These are phyloP conservation scores for Patella caerulea DNA, from an alignment of 2,888 invertebrate genomes.

Conservation along the genomic window DNA sequence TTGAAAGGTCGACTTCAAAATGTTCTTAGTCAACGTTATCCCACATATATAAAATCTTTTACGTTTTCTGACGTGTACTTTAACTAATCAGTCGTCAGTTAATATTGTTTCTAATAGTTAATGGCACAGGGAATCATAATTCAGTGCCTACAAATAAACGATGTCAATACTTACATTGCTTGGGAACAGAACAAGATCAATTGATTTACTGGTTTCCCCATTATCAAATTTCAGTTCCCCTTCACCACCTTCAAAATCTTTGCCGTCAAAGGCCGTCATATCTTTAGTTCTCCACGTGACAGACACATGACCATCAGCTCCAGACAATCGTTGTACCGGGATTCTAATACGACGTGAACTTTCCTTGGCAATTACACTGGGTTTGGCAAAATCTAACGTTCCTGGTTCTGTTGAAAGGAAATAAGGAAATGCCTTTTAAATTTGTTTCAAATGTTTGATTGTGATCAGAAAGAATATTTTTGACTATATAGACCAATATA, in stretches of 20 bases:
- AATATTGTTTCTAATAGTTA: background rate
- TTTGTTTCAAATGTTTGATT: too few relatives aligned
- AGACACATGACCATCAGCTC: constrained; percentile 75
- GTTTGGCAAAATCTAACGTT: constrained; percentile 74
- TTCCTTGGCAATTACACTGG: constrained; percentile 76
- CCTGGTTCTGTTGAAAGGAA: constrained; percentile 74
- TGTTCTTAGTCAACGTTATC: too few relatives aligned
- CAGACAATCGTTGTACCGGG: constrained; percentile 73
- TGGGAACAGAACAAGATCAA: constrained; percentile 75
- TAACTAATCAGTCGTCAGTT: too few relatives aligned
- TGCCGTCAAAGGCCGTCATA: constrained; percentile 75
- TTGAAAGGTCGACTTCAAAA: too few relatives aligned
- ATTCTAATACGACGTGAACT: constrained; percentile 74
- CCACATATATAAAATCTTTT: too few relatives aligned
- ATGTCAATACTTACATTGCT: constrained; percentile 69
- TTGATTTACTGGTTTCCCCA: constrained; percentile 73
- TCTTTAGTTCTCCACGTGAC: constrained; percentile 76
- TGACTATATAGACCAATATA: background rate
- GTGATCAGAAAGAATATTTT: background rate
- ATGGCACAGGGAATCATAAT: background rate
- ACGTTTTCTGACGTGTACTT: too few relatives aligned
- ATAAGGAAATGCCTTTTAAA: background rate
- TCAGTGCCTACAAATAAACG: background rate
- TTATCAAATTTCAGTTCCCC: constrained; percentile 72
- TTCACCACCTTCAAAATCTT: constrained; percentile 75